These are phyloP conservation scores for Diarsia dahlii DNA, from an alignment of 2,888 invertebrate genomes.

Conservation along the genomic window DNA sequence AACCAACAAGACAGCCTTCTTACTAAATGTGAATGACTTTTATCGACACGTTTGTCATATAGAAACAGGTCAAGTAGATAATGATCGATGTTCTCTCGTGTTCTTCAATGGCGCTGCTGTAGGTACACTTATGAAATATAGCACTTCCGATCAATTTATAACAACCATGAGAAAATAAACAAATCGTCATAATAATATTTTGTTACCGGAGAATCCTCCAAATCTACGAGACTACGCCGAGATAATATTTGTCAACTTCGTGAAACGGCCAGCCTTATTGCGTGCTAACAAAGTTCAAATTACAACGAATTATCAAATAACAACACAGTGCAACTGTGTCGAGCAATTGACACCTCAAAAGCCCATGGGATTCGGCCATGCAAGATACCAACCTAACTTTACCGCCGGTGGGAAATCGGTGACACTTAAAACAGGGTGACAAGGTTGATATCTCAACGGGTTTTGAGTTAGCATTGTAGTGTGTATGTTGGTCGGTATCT, in stretches of 20 bases:
- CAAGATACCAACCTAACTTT: constrained; percentile 63
- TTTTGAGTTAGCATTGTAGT: constrained; percentile 28
- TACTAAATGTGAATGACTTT: background rate
- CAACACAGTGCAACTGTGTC: constrained; percentile 71
- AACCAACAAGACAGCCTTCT: background rate
- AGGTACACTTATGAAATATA: constrained; percentile 12
- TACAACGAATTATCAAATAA: constrained; percentile 55
- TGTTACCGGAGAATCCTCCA: constrained; percentile 55
- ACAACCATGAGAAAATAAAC: constrained; percentile 66
- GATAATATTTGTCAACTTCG: constrained; percentile 60
- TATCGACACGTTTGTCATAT: no score
- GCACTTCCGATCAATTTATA: constrained; percentile 37
- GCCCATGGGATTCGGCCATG: constrained; percentile 74
- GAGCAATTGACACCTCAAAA: constrained; percentile 79
- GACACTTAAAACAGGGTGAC: constrained; percentile 13
- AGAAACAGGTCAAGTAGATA: background rate
- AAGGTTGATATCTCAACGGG: constrained; percentile 48
- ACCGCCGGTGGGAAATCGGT: constrained; percentile 20
- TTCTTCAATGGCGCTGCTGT: constrained; percentile 5
- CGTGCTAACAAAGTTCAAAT: constrained; percentile 55
- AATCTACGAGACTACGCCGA: constrained; percentile 45
- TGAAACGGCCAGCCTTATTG: constrained; percentile 49
- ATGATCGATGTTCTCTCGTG: background rate
- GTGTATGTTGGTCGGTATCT: constrained; percentile 60
- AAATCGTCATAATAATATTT: constrained; percentile 61